Conservation (phyloP, 2,888 invertebrate genomes). For the Galerucella calmariensis region DNA sequence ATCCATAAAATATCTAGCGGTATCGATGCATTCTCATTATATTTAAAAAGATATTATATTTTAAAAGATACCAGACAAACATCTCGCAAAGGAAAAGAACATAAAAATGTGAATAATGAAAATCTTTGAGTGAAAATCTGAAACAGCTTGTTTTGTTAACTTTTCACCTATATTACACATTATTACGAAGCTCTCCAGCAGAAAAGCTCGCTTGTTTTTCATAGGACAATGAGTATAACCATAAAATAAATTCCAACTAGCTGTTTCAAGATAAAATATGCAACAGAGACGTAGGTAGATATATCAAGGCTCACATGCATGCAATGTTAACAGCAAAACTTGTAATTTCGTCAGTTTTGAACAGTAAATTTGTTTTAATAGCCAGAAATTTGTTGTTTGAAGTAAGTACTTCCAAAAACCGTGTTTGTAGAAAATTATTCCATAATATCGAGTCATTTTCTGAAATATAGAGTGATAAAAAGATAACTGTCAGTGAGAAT, state of each 20-base stretch:
- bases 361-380: neutral
- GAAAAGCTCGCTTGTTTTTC: constrained; percentile 15
- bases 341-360: too few species aligned
- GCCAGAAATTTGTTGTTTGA: too few species aligned
- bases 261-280: neutral
- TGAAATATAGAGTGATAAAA: too few species aligned
- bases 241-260: constrained; percentile 10
- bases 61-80: neutral
- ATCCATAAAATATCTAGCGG: too few species aligned
- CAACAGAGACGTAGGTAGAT: neutral
- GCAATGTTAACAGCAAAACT: neutral
- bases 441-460: too few species aligned
- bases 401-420: too few species aligned
- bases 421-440: too few species aligned
- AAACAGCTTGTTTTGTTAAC: constrained; percentile 2
- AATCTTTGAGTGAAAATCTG: neutral
- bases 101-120: neutral
- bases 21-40: neutral
- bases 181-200: neutral
- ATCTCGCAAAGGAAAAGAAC: neutral
- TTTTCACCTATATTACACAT: constrained; percentile 1
- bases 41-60: neutral
- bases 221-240: constrained; percentile 17
- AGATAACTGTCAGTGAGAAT: too few species aligned
- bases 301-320: neutral